A percentile compares a stretch with the other conserved stretches of the same genome.
These are phyloP conservation scores for Goniozus legneri DNA, from an alignment of 1,140 invertebrate species.

Conservation along the genomic window DNA sequence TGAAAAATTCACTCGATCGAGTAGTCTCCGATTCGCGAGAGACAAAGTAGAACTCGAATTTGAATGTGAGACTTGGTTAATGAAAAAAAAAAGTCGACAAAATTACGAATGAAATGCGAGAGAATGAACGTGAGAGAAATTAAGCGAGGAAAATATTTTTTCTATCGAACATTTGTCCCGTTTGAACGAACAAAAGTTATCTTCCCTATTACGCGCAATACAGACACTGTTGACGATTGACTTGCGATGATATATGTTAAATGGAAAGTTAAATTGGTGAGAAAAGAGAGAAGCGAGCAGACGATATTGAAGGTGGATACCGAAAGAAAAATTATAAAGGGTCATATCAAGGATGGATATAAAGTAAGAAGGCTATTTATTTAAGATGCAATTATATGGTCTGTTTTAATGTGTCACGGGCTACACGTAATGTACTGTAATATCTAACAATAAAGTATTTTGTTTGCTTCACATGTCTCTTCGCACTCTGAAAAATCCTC, in stretches of 20 bases:
- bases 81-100: conserved; percentile 9
- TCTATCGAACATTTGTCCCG: conserved; percentile 41
- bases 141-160: conserved; percentile 46
- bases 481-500: background rate
- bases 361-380: conserved; percentile 52
- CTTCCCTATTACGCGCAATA: conserved; percentile 45
- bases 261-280: conserved; percentile 1
- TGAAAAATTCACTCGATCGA: too few species aligned
- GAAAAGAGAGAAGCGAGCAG: conserved; percentile 9
- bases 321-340: too few species aligned
- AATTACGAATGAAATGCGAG: conserved; percentile 21
- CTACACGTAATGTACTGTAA: conserved; percentile 55
- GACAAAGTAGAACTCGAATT: too few species aligned
- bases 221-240: conserved; percentile 44
- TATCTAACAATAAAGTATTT: conserved; percentile 58
- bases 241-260: conserved; percentile 36
- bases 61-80: too few species aligned
- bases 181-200: conserved; percentile 20
- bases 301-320: too few species aligned
- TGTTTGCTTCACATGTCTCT: conserved; percentile 48
- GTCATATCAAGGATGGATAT: conserved; percentile 56
- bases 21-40: too few species aligned
- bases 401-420: conserved; percentile 56
- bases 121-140: conserved; percentile 12
- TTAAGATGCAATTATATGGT: conserved; percentile 54